Percentiles rank a stretch among this genome's conserved stretches.
Evolutionary conservation across 2,113 vertebrate species (phyloP).

Genomic region (Psittacula cyanocephala): DNA sequence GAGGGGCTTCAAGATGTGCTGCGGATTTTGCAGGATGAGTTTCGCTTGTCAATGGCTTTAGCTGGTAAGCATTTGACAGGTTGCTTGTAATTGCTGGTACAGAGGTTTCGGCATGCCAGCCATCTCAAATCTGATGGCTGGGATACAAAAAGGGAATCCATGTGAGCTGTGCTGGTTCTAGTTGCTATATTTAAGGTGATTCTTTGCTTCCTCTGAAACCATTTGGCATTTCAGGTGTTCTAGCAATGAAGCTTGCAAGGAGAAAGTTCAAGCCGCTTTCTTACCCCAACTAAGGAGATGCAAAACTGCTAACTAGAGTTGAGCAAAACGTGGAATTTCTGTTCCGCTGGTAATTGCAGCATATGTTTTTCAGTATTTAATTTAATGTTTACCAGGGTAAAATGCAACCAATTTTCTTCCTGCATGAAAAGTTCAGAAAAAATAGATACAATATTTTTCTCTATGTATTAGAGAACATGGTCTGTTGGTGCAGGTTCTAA

Average conservation of each 20-base stretch:
- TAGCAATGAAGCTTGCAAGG: not conserved
- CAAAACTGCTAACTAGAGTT: not conserved
- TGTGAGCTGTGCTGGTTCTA: not conserved
- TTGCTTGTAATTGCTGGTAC: not conserved
- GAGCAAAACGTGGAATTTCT: not conserved
- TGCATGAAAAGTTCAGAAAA: not conserved
- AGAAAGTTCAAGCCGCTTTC: not conserved
- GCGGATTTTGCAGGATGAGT: slow-evolving; percentile 88
- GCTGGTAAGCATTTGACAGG: slow-evolving; percentile 75
- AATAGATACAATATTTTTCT: not conserved
- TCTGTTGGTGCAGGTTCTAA: not conserved
- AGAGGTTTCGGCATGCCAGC: not conserved
- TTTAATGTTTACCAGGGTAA: not conserved
- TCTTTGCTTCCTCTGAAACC: not conserved
- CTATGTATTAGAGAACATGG: not conserved
- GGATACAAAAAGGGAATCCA: not conserved
- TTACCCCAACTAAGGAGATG: not conserved
- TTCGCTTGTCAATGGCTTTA: slow-evolving; percentile 87
- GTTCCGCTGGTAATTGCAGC: not conserved
- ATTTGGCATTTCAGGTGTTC: not conserved
- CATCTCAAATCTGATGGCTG: not conserved
- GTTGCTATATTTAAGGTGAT: not conserved
- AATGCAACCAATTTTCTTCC: not conserved
- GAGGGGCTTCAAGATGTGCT: slow-evolving; percentile 87
- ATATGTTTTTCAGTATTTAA: not conserved